phyloP scores from a whole-genome alignment of 2,888 invertebrate genomes.

The Lacanobia wlatinum region DNA sequence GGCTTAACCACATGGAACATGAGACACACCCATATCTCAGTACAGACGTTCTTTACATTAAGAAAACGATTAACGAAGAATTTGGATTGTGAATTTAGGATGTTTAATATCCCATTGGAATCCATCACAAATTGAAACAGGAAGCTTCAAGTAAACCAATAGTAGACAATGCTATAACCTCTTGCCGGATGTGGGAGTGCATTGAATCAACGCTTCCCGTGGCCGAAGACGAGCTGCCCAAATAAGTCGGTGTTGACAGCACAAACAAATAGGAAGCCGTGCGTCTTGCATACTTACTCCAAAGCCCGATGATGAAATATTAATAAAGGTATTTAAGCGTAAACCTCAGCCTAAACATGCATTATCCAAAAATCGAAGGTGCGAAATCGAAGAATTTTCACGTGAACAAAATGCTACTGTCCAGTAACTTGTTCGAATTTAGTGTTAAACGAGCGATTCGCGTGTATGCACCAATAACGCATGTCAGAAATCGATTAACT shows the following conservation, averaged over 20 bases:
- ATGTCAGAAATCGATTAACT: constrained; percentile 33
- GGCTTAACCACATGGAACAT: constrained; percentile 26
- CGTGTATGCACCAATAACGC: constrained; percentile 13
- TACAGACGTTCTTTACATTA: constrained; percentile 6
- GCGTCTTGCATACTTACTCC: constrained; percentile 52
- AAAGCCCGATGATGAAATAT: constrained; percentile 36
- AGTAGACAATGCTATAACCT: constrained; percentile 78
- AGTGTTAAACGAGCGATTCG: neutral
- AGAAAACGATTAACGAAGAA: constrained; percentile 14
- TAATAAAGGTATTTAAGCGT: constrained; percentile 28
- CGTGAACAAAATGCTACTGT: neutral
- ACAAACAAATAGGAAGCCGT: constrained; percentile 63
- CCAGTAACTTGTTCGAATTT: neutral
- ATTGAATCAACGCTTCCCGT: constrained; percentile 79
- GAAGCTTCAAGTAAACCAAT: constrained; percentile 78
- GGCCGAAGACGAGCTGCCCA: constrained; percentile 60
- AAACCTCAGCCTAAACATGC: constrained; percentile 6
- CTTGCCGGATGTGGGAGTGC: constrained; percentile 82
- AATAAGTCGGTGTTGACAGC: constrained; percentile 65
- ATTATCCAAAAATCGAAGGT: neutral
- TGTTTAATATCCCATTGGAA: constrained; percentile 57
- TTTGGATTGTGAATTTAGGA: constrained; percentile 28
- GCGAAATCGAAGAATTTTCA: neutral
- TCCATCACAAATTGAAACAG: constrained; percentile 73
- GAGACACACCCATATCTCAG: constrained; percentile 16